Conservation (phyloP, 64 coral and sea anemone species). For the Catalaphyllia jardinei region DNA sequence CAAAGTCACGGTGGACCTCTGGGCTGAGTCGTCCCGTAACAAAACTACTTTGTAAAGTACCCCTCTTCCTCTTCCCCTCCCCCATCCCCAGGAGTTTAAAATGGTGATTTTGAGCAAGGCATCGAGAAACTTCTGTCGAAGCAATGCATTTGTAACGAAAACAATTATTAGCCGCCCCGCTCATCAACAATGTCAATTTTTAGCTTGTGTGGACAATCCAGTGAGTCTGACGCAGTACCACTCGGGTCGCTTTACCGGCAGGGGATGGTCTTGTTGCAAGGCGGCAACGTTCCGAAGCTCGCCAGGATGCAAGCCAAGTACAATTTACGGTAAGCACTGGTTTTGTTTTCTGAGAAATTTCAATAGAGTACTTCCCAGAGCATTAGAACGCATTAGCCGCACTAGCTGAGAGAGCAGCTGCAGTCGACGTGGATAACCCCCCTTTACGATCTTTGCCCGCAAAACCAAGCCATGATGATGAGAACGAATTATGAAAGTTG, state of each 20-base stretch:
- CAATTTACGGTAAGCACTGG: constrained; percentile 56
- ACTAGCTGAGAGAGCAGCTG: no score
- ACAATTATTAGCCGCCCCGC: no score
- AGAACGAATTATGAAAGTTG: no score
- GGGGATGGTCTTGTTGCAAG: constrained; percentile 79
- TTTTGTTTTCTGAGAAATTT: background rate
- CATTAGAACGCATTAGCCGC: background rate
- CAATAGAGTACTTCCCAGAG: background rate
- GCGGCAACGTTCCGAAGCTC: constrained; percentile 34
- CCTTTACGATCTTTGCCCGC: no score
- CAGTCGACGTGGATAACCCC: no score
- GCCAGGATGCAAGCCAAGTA: constrained; percentile 81
- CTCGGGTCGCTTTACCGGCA: constrained; percentile 78
- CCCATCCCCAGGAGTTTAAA: no score
- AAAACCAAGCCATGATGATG: no score
- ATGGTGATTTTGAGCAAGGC: no score
- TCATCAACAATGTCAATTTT: background rate
- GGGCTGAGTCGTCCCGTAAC: no score
- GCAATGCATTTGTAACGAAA: no score
- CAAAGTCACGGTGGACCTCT: no score
- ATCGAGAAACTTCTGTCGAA: no score
- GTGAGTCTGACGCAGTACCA: constrained; percentile 73
- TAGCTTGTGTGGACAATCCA: constrained; percentile 80
- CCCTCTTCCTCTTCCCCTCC: background rate
- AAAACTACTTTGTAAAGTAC: background rate